phyloP scores from a whole-genome alignment of 1,140 invertebrate species.

The Bombus superbus region DNA sequence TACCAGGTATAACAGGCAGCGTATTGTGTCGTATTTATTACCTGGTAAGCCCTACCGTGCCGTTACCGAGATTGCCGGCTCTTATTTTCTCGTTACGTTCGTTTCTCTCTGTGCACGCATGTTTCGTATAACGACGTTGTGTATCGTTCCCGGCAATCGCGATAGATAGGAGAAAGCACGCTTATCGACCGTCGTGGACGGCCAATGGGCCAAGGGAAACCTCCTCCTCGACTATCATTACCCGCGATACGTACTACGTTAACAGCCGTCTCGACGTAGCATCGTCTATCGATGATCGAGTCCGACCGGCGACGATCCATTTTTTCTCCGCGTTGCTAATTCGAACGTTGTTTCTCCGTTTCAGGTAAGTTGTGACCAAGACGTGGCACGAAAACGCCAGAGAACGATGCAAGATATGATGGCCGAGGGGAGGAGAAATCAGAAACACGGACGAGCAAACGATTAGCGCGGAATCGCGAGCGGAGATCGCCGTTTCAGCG shows the following conservation, averaged over 20 bases:
- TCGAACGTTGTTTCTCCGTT: neutral
- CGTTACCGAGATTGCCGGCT: neutral
- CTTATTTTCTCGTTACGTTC: constrained; percentile 43
- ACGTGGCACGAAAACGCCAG: neutral
- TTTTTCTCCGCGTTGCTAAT: neutral
- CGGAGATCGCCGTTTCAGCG: constrained; percentile 63
- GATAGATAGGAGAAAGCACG: constrained; percentile 31
- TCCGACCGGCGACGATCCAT: neutral
- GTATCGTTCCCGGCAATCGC: constrained; percentile 18
- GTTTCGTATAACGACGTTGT: constrained; percentile 27
- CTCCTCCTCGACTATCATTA: neutral
- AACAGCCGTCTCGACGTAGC: neutral
- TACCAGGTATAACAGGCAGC: constrained; percentile 34
- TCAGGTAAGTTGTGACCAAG: neutral
- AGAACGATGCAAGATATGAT: constrained; percentile 24
- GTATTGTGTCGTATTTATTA: constrained; percentile 60
- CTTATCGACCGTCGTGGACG: constrained; percentile 21
- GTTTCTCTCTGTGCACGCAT: constrained; percentile 33
- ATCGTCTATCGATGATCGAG: neutral
- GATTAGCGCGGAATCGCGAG: constrained; percentile 74
- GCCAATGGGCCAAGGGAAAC: constrained; percentile 16
- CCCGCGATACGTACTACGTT: neutral
- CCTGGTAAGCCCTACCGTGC: neutral
- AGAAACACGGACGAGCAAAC: constrained; percentile 62
- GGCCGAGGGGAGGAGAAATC: constrained; percentile 58